phyloP scores from a whole-genome alignment of 2,797 vertebrate species.

The Lutjanus campechanus region DNA sequence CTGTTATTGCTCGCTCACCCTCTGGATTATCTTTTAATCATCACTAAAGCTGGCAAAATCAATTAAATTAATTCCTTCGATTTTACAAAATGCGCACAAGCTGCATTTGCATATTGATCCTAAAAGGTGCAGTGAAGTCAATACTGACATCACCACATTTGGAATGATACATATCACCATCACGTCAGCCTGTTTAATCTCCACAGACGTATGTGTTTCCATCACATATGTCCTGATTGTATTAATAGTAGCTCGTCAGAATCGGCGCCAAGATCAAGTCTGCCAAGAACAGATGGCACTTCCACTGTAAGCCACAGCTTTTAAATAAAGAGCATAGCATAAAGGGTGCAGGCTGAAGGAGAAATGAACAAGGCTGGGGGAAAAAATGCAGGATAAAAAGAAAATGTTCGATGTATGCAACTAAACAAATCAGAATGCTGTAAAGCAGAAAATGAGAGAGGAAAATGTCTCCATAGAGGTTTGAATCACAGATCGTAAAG shows the following conservation, averaged over 20 bases:
- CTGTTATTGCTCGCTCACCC: slow-evolving; percentile 15
- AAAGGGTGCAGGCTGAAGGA: slow-evolving; percentile 28
- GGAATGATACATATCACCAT: slow-evolving; percentile 1
- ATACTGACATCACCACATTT: slow-evolving; percentile 32
- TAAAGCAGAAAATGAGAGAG: slow-evolving; percentile 1
- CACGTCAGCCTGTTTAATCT: slow-evolving; percentile 28
- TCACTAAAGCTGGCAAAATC: slow-evolving; percentile 4
- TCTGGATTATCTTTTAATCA: slow-evolving; percentile 36
- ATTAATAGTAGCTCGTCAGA: slow-evolving; percentile 78
- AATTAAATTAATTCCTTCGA: slow-evolving; percentile 1
- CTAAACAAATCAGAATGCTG: slow-evolving; percentile 17
- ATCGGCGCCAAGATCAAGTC: slow-evolving; percentile 59
- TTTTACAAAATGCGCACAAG: slow-evolving; percentile 9
- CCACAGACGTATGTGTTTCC: slow-evolving; percentile 55
- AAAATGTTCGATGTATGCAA: neutral
- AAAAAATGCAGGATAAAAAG: slow-evolving; percentile 7
- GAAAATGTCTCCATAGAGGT: slow-evolving; percentile 3
- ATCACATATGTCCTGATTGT: slow-evolving; percentile 76
- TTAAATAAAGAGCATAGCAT: slow-evolving; percentile 59
- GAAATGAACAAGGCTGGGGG: slow-evolving; percentile 4
- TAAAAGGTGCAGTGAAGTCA: slow-evolving; percentile 18
- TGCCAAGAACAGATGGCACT: slow-evolving; percentile 82
- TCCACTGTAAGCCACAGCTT: slow-evolving; percentile 71
- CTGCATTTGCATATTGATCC: slow-evolving; percentile 13
- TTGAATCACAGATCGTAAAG: slow-evolving; percentile 35